Percentiles rank a stretch among this genome's conserved stretches.
Evolutionary conservation across 2,113 vertebrate species (phyloP).

Genomic region (Grallaria varia): DNA sequence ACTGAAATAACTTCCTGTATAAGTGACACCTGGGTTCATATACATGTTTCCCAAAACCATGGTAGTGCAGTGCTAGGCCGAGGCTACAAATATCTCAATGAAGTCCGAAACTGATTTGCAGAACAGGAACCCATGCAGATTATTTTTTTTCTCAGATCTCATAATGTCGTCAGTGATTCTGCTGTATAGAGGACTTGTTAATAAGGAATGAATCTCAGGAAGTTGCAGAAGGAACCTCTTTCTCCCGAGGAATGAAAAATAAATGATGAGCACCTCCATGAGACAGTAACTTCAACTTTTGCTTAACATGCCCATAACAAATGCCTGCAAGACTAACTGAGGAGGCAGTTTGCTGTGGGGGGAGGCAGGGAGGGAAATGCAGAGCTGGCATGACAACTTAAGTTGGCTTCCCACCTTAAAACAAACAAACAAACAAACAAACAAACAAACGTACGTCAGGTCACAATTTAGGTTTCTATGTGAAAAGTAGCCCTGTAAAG

Average conservation of each 20-base stretch:
- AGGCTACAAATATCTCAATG: neutral
- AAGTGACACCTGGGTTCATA: neutral
- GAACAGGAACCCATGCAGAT: neutral
- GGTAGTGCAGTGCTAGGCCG: neutral
- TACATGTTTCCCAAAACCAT: neutral
- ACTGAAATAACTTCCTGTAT: neutral
- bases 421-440: too few species aligned
- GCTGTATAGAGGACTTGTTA: neutral
- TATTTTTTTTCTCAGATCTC: neutral
- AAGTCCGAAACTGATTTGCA: neutral
- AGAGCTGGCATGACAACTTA: neutral
- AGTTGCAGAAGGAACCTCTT: neutral
- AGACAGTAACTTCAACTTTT: neutral
- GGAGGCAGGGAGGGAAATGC: neutral
- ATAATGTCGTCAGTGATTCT: neutral
- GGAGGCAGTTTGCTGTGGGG: neutral
- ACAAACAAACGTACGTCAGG: too few species aligned
- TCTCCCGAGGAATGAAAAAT: neutral
- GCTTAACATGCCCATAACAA: neutral
- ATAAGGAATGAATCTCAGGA: neutral
- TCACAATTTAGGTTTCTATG: constrained; percentile 11
- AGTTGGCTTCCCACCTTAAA: neutral
- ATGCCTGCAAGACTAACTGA: neutral
- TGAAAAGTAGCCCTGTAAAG: constrained; percentile 11
- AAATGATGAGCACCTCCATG: neutral